Conservation (phyloP, 2,797 vertebrate species). For the Malacoraja senta region DNA sequence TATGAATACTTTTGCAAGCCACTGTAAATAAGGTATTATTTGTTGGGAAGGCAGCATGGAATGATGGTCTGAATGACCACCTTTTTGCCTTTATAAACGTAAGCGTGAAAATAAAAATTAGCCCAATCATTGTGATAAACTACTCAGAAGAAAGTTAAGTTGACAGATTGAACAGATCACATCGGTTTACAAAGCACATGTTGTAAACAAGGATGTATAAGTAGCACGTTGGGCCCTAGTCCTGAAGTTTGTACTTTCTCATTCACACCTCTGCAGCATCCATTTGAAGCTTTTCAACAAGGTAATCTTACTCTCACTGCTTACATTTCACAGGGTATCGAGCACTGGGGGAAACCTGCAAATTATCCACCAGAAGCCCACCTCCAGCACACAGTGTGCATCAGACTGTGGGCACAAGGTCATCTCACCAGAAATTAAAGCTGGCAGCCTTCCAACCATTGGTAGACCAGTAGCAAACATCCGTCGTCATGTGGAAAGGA, state of each 20-base stretch:
- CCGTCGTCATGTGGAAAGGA: not conserved
- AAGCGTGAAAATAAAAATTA: not conserved
- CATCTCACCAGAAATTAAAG: not conserved
- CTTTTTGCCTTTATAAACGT: no score
- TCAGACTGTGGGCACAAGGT: not conserved
- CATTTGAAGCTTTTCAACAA: not conserved
- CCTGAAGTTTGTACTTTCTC: not conserved
- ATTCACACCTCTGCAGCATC: not conserved
- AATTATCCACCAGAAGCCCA: not conserved
- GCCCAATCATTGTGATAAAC: no score
- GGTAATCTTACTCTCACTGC: not conserved
- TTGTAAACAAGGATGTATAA: not conserved
- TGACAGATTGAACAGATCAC: not conserved
- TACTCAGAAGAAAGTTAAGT: not conserved
- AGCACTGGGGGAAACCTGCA: not conserved
- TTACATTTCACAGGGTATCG: not conserved
- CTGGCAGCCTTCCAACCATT: no score
- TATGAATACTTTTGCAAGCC: no score
- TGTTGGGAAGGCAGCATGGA: no score
- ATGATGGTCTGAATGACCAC: no score
- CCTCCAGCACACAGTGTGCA: not conserved
- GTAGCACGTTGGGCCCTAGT: not conserved
- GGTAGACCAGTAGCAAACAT: no score
- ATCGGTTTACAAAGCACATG: not conserved
- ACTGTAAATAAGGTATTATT: no score